A percentile compares a stretch with the other conserved stretches of the same genome.
Conservation (phyloP, 2,797 vertebrate genomes). For the Hafferia zeledoni region DNA sequence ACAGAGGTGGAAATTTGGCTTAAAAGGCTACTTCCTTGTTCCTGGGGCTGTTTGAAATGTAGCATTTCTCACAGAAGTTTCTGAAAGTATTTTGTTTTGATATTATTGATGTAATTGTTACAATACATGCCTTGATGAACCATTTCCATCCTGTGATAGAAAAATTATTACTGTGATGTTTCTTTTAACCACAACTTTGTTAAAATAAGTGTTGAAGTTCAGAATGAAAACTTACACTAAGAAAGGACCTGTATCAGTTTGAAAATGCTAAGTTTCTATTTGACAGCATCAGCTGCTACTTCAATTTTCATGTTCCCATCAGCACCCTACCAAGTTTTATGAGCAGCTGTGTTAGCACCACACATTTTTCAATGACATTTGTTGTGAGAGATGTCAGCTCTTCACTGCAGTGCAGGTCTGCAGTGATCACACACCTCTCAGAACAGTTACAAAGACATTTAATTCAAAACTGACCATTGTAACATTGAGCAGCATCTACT, state of each 20-base stretch:
- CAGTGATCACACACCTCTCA: neutral
- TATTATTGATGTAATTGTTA: neutral
- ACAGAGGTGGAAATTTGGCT: neutral
- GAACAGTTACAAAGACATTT: neutral
- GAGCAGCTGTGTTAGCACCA: neutral
- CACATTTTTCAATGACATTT: neutral
- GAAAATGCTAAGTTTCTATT: neutral
- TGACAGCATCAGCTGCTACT: neutral
- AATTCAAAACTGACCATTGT: neutral
- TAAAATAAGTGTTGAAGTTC: neutral
- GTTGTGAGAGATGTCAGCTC: neutral
- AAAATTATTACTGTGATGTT: neutral
- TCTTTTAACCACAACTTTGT: neutral
- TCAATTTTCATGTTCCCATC: neutral
- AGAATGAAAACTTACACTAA: neutral
- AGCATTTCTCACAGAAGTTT: neutral
- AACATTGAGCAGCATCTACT: neutral
- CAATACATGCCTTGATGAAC: neutral
- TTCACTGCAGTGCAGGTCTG: neutral
- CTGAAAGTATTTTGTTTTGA: neutral
- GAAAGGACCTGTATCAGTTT: neutral
- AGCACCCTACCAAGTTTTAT: neutral
- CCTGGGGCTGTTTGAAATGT: neutral
- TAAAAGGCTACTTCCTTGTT: neutral
- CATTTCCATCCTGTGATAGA: neutral